These are phyloP conservation scores for Diglossa cyanea DNA, from an alignment of 2,797 vertebrate genomes.

Conservation along the genomic window DNA sequence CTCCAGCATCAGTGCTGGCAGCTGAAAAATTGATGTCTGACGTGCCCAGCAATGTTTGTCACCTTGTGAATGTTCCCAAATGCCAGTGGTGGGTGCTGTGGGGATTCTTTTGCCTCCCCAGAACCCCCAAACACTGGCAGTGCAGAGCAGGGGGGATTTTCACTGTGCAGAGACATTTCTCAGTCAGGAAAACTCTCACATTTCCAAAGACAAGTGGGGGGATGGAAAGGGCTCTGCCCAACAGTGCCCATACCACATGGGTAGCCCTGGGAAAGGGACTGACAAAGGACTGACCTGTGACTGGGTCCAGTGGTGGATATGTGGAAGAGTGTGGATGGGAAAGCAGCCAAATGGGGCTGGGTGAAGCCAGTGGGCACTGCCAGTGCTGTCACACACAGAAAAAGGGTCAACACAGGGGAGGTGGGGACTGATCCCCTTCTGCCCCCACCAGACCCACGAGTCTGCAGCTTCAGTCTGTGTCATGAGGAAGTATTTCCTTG, in stretches of 20 bases:
- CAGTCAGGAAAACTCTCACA: not conserved
- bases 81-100: not conserved
- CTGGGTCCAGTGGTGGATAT: too few relatives aligned
- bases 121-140: rapidly evolving
- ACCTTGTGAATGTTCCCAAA: not conserved
- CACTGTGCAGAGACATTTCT: not conserved
- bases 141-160: not conserved
- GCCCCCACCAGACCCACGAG: not conserved
- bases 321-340: too few relatives aligned
- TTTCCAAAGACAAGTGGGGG: not conserved
- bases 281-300: too few relatives aligned
- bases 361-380: not conserved
- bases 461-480: not conserved
- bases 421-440: not conserved
- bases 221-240: not conserved
- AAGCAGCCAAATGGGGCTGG: not conserved
- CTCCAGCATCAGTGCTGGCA: not conserved
- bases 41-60: not conserved
- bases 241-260: too few relatives aligned
- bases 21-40: not conserved
- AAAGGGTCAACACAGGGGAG: not conserved
- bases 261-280: too few relatives aligned
- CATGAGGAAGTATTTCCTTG: not conserved
- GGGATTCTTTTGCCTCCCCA: not conserved
- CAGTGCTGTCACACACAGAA: not conserved